Conservation (phyloP, 2,797 vertebrate species). For the Labeo calbasu region DNA sequence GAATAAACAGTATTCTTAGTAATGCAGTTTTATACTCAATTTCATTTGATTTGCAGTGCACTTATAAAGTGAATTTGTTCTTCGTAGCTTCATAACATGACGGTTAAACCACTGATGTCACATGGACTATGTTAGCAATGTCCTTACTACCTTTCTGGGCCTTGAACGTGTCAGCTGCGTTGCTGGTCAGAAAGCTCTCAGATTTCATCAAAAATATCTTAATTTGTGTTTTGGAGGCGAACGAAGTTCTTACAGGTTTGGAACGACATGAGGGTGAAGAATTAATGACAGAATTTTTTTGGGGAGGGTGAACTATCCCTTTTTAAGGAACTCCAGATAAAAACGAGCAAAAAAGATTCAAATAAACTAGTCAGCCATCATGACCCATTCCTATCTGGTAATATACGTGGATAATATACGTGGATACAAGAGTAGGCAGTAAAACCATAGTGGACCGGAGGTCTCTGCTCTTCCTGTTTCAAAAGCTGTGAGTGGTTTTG, state of each 20-base stretch:
- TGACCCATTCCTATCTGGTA: conserved; percentile 15
- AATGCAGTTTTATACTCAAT: background rate
- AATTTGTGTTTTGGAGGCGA: background rate
- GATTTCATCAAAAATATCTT: background rate
- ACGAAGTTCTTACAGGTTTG: background rate
- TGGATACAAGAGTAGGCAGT: conserved; percentile 29
- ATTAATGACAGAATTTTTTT: background rate
- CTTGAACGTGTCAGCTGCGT: background rate
- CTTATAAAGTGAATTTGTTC: background rate
- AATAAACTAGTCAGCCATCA: background rate
- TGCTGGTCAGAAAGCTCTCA: background rate
- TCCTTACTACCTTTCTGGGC: background rate
- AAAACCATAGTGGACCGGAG: conserved; percentile 42
- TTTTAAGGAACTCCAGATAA: background rate
- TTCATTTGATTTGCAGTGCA: background rate
- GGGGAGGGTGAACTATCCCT: background rate
- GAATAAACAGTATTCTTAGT: background rate
- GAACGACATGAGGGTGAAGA: background rate
- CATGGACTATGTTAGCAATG: too few species aligned
- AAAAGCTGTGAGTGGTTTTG: conserved; percentile 57
- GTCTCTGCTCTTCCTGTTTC: conserved; percentile 55
- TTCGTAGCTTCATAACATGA: background rate
- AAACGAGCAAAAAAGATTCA: background rate
- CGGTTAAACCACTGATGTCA: background rate
- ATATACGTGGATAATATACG: conserved; percentile 24